These are phyloP conservation scores for Zenarchopterus dispar DNA, from an alignment of 2,797 vertebrate species.

Conservation along the genomic window DNA sequence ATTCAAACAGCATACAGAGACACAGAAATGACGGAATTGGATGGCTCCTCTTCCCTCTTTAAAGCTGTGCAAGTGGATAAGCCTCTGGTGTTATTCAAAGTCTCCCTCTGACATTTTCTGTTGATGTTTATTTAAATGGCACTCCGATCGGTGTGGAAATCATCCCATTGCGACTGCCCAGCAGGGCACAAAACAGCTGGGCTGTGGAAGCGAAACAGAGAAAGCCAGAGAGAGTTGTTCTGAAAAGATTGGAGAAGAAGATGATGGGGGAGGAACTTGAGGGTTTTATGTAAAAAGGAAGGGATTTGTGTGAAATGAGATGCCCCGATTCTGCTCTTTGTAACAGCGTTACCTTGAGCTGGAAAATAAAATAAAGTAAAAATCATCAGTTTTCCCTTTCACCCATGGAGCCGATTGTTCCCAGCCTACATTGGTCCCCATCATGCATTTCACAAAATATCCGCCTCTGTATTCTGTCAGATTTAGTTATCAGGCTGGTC, in stretches of 20 bases:
- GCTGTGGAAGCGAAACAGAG: slow-evolving; percentile 55
- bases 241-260: slow-evolving; percentile 31
- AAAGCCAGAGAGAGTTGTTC: slow-evolving; percentile 24
- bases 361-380: slow-evolving; percentile 48
- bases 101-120: slow-evolving; percentile 71
- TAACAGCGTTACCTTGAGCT: slow-evolving; percentile 67
- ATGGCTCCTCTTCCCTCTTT: slow-evolving; percentile 56
- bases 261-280: slow-evolving; percentile 24
- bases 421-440: slow-evolving; percentile 23
- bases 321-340: slow-evolving; percentile 58
- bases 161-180: slow-evolving; percentile 55
- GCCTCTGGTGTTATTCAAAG: slow-evolving; percentile 75
- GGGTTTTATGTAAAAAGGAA: slow-evolving; percentile 60
- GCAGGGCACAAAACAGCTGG: slow-evolving; percentile 70
- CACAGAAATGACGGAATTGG: slow-evolving; percentile 56
- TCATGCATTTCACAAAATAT: slow-evolving; percentile 55
- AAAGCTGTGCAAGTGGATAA: slow-evolving; percentile 74
- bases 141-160: slow-evolving; percentile 70
- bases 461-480: slow-evolving; percentile 46
- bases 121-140: slow-evolving; percentile 78
- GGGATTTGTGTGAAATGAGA: slow-evolving; percentile 60
- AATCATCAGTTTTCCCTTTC: slow-evolving; percentile 28
- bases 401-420: slow-evolving; percentile 39
- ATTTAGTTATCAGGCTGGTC: slow-evolving; percentile 53
- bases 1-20: slow-evolving; percentile 62